Conservation (phyloP, 35 echinoderm and acorn worm genomes). For the Holothuria glaberrima region DNA sequence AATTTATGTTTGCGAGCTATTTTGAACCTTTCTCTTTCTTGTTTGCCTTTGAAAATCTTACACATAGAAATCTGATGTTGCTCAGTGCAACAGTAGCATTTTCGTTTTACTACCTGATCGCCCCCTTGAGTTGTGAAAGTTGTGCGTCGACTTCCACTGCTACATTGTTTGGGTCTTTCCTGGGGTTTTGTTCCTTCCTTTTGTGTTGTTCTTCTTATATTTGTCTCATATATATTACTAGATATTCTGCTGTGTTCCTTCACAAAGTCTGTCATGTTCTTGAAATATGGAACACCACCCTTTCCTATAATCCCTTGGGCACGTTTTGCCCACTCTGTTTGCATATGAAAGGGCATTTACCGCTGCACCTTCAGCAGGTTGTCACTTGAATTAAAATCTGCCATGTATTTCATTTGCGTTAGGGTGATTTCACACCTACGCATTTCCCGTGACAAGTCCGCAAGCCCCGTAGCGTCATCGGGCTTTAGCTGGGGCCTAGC, state of each 20-base stretch:
- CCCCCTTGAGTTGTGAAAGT: too few relatives aligned
- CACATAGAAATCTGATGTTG: too few relatives aligned
- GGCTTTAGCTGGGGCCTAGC: slow-evolving; percentile 54
- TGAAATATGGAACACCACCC: slow-evolving; percentile 54
- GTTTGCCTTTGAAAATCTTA: background rate
- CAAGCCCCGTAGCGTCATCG: slow-evolving; percentile 42
- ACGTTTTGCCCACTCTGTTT: slow-evolving; percentile 60
- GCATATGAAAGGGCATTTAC: slow-evolving; percentile 61
- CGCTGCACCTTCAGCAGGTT: too few relatives aligned
- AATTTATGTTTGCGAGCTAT: slow-evolving; percentile 23
- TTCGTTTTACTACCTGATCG: background rate
- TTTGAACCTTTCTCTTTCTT: slow-evolving; percentile 20
- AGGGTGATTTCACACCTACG: slow-evolving; percentile 49
- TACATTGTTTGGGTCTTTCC: background rate
- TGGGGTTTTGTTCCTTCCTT: slow-evolving; percentile 1
- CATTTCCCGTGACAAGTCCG: slow-evolving; percentile 59
- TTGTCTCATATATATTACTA: slow-evolving; percentile 57
- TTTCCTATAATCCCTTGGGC: slow-evolving; percentile 65
- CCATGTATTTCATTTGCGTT: slow-evolving; percentile 46
- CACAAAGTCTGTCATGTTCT: slow-evolving; percentile 59
- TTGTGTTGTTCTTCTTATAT: slow-evolving; percentile 2
- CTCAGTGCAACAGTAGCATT: background rate
- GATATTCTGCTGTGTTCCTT: slow-evolving; percentile 37
- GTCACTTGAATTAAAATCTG: slow-evolving; percentile 50
- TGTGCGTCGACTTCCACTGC: background rate